Evolutionary conservation across 1,140 invertebrate genomes (phyloP).

Genomic region (Acromyrmex echinatior): DNA sequence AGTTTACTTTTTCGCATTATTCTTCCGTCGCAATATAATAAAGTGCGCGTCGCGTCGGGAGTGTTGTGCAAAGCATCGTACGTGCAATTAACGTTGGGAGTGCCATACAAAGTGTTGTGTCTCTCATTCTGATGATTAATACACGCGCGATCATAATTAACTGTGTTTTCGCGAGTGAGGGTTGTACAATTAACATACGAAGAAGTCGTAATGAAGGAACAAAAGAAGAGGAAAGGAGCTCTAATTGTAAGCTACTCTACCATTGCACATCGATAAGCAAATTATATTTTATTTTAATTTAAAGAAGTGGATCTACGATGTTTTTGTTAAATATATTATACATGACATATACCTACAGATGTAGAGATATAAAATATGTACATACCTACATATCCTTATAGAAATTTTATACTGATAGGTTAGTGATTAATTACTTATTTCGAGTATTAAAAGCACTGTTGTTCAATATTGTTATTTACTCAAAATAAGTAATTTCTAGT

Average conservation of each 20-base stretch:
- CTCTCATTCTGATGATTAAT: not conserved
- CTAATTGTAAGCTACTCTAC: not conserved
- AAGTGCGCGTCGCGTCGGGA: not conserved
- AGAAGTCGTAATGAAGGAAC: not conserved
- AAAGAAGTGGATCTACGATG: not conserved
- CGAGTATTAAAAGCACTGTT: no score
- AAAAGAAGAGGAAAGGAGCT: not conserved
- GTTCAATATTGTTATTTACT: no score
- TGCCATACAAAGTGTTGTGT: not conserved
- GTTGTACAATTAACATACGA: not conserved
- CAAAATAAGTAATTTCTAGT: no score
- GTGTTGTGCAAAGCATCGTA: not conserved
- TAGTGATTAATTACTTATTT: no score
- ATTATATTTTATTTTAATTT: constrained; percentile 2
- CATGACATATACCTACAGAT: not conserved
- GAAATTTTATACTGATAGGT: no score
- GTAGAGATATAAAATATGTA: no score
- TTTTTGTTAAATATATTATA: not conserved
- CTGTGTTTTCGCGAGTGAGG: not conserved
- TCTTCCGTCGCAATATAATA: not conserved
- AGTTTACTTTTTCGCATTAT: not conserved
- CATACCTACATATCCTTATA: no score
- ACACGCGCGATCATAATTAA: not conserved
- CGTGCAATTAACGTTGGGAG: constrained; percentile 4
- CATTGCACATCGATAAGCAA: not conserved